These are phyloP conservation scores for Oithona nana DNA, from an alignment of 2,888 invertebrate species.

Conservation along the genomic window DNA sequence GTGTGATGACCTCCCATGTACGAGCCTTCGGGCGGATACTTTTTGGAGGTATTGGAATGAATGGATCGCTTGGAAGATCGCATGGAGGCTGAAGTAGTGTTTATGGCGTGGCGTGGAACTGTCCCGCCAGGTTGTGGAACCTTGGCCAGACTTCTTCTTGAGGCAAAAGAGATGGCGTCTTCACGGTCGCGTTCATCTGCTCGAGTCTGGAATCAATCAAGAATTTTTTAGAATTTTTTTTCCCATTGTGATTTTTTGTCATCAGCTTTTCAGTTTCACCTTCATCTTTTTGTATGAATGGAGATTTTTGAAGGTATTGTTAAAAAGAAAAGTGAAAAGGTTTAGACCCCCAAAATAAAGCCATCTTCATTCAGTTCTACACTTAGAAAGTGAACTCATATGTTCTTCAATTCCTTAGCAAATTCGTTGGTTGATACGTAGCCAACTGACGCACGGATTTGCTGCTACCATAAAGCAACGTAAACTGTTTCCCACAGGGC, in stretches of 20 bases:
- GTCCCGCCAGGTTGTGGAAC: background rate
- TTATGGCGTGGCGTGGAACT: background rate
- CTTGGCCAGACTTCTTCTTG: background rate
- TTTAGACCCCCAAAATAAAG: no score
- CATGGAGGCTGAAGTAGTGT: background rate
- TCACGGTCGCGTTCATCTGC: constrained; percentile 7
- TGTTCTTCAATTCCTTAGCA: no score
- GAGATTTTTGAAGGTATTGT: no score
- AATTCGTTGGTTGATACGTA: no score
- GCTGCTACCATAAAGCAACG: background rate
- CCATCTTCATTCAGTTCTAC: no score
- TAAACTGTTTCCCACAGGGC: background rate
- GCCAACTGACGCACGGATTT: background rate
- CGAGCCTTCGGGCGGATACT: constrained; percentile 6
- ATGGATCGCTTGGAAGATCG: background rate
- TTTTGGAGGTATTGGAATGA: background rate
- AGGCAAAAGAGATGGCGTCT: constrained; percentile 17
- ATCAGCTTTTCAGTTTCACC: no score
- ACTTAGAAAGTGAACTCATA: no score
- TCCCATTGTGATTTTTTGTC: no score
- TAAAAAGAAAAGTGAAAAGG: no score
- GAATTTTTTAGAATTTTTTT: no score
- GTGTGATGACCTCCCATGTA: constrained; percentile 1
- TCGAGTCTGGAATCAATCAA: no score
- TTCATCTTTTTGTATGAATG: no score